These are phyloP conservation scores for Halocaridina rubra DNA, from an alignment of 2,888 invertebrate species.

Conservation along the genomic window DNA sequence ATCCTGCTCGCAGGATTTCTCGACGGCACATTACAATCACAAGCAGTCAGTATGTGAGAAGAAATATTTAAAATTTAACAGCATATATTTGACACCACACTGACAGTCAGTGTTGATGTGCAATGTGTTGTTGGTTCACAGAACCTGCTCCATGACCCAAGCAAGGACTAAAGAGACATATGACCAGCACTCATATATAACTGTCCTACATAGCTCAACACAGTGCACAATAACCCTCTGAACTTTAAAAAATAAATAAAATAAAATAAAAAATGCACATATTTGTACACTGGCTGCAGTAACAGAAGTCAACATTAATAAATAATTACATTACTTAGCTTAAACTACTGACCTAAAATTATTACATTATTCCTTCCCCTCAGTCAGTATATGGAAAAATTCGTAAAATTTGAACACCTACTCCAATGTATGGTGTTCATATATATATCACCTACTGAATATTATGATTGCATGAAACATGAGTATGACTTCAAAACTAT, in stretches of 20 bases:
- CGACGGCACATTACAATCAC: slow-evolving; percentile 45
- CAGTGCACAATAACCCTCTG: slow-evolving; percentile 2
- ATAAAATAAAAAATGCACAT: too few species aligned
- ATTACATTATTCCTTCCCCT: slow-evolving; percentile 5
- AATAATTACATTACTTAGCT: background rate
- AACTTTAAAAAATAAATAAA: too few species aligned
- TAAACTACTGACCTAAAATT: background rate
- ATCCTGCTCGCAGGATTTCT: slow-evolving; percentile 33
- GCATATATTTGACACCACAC: background rate
- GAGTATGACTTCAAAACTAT: background rate
- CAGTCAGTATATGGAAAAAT: slow-evolving; percentile 1
- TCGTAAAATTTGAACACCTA: too few species aligned
- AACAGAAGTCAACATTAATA: slow-evolving; percentile 7
- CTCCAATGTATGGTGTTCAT: slow-evolving; percentile 3
- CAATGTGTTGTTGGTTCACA: background rate
- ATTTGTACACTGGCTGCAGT: slow-evolving; percentile 29
- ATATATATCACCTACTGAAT: background rate
- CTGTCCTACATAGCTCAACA: background rate
- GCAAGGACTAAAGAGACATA: slow-evolving; percentile 5
- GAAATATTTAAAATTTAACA: background rate
- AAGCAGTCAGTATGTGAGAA: slow-evolving; percentile 3
- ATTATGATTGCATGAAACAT: slow-evolving; percentile 24
- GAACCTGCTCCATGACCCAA: slow-evolving; percentile 8
- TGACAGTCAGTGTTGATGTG: background rate
- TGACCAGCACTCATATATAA: slow-evolving; percentile 18